These are phyloP conservation scores for Hiodon alosoides DNA, from an alignment of 2,113 vertebrate genomes.

Conservation along the genomic window DNA sequence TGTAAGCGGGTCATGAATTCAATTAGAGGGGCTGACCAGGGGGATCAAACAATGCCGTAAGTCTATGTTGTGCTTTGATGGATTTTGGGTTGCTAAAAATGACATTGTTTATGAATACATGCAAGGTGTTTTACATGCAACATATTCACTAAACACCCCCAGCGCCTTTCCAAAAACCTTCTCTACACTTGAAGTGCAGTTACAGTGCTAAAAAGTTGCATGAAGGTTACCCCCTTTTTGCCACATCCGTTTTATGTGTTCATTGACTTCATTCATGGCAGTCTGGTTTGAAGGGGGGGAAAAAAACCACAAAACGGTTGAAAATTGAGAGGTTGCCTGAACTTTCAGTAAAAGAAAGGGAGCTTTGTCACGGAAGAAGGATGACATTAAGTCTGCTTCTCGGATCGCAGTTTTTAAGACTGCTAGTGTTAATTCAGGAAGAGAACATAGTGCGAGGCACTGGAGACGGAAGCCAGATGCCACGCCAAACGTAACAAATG, in stretches of 20 bases:
- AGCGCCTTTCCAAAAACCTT: too few species aligned
- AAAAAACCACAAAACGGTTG: constrained; percentile 1
- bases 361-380: constrained; percentile 23
- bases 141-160: too few species aligned
- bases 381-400: neutral
- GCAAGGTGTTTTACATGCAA: too few species aligned
- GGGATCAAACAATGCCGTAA: too few species aligned
- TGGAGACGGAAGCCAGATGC: too few species aligned
- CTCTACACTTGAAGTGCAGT: too few species aligned
- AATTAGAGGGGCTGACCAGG: neutral
- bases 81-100: too few species aligned
- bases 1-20: neutral
- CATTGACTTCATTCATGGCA: neutral
- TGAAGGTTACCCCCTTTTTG: too few species aligned
- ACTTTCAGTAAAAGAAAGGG: constrained; percentile 26
- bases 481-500: too few species aligned
- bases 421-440: neutral
- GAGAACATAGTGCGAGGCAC: neutral
- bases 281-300: neutral
- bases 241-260: neutral
- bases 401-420: neutral
- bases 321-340: constrained; percentile 27
- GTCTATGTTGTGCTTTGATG: too few species aligned
- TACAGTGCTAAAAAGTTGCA: too few species aligned
- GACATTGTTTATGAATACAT: too few species aligned